Evolutionary conservation across 2,888 invertebrate species (phyloP).

Genomic region (Scaptomyza parva): DNA sequence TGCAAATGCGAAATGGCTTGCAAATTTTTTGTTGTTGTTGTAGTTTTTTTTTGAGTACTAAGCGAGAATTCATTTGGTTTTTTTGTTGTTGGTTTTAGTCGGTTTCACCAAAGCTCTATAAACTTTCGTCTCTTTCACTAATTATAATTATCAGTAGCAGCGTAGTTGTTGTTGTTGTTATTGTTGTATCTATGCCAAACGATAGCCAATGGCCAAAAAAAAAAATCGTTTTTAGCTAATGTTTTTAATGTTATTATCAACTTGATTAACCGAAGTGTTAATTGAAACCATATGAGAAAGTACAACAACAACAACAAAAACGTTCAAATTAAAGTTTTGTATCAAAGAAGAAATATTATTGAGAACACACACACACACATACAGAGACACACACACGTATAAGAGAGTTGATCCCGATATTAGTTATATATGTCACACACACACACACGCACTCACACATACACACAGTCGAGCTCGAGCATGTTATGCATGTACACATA

Average conservation of each 20-base stretch:
- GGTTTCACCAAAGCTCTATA: conserved; percentile 25
- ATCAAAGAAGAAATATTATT: conserved; percentile 9
- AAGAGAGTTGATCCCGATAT: conserved; percentile 46
- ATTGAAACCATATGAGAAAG: conserved; percentile 69
- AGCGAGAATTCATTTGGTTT: conserved; percentile 15
- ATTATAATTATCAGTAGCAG: conserved; percentile 46
- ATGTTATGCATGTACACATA: no score
- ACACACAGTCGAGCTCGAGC: no score
- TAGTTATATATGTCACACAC: conserved; percentile 36
- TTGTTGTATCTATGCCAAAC: conserved; percentile 18
- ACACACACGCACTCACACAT: conserved; percentile 15
- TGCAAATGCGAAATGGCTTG: conserved; percentile 12
- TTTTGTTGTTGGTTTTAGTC: conserved; percentile 10
- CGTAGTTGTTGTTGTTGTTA: conserved; percentile 10
- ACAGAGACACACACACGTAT: conserved; percentile 1
- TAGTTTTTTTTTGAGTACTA: conserved; percentile 3
- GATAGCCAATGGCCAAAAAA: conserved; percentile 18
- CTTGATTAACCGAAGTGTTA: conserved; percentile 55
- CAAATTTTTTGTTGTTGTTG: background rate
- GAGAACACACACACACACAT: conserved; percentile 10
- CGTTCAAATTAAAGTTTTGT: conserved; percentile 13
- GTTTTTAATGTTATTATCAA: conserved; percentile 43
- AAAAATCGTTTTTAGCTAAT: conserved; percentile 12
- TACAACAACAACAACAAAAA: conserved; percentile 18
- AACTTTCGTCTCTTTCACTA: conserved; percentile 68